Percentiles rank a stretch among this genome's conserved stretches.
These are phyloP conservation scores for Dilophus febrilis DNA, from an alignment of 2,888 invertebrate genomes.

Conservation along the genomic window DNA sequence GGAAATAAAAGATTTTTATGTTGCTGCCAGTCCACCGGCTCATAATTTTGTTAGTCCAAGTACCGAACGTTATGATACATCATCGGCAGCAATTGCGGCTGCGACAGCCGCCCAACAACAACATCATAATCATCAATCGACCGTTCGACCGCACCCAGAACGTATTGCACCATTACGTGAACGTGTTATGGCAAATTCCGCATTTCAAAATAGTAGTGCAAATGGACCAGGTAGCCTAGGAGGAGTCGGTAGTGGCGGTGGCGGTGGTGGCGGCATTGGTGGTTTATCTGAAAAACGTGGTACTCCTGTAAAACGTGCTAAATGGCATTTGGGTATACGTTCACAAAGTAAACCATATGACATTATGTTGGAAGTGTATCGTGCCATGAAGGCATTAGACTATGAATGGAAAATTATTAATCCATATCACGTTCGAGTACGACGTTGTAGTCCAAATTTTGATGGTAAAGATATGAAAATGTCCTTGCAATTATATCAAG, in stretches of 20 bases:
- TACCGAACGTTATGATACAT: slow-evolving; percentile 15
- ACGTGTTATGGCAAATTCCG: slow-evolving; percentile 31
- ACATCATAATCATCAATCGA: neutral
- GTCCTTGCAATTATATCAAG: slow-evolving; percentile 97
- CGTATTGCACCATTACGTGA: slow-evolving; percentile 62
- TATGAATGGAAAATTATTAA: slow-evolving; percentile 99
- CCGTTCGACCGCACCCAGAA: slow-evolving; percentile 72
- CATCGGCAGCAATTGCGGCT: slow-evolving; percentile 26
- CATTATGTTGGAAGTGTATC: slow-evolving; percentile 98
- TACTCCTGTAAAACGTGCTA: slow-evolving; percentile 80
- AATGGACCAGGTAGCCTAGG: slow-evolving; percentile 10
- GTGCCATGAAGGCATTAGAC: slow-evolving; percentile 95
- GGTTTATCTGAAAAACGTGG: slow-evolving; percentile 39
- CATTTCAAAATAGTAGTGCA: slow-evolving; percentile 8
- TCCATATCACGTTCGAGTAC: slow-evolving; percentile 87
- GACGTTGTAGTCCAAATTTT: slow-evolving; percentile 63
- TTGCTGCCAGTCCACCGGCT: slow-evolving; percentile 72
- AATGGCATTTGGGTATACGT: slow-evolving; percentile 97
- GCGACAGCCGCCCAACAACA: neutral
- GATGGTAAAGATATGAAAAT: slow-evolving; percentile 84
- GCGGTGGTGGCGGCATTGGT: neutral
- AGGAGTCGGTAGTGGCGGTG: neutral
- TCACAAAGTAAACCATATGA: slow-evolving; percentile 99
- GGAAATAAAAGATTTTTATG: slow-evolving; percentile 86
- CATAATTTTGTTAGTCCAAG: slow-evolving; percentile 30